Conservation (phyloP, 2,113 vertebrate genomes). For the Pangasianodon gigas region DNA sequence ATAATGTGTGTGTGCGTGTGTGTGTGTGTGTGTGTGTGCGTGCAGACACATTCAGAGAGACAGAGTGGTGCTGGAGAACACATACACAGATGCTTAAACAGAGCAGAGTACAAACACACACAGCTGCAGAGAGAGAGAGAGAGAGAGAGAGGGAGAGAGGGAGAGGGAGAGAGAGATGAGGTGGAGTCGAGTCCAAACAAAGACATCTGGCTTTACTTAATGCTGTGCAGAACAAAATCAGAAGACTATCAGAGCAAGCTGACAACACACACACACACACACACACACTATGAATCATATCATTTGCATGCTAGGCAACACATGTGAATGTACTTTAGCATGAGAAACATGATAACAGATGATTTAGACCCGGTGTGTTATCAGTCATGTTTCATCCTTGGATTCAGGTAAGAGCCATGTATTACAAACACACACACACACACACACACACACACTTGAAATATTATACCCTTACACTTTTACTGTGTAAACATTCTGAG, state of each 20-base stretch:
- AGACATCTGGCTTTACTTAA: constrained; percentile 59
- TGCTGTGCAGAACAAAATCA: constrained; percentile 53
- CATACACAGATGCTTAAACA: constrained; percentile 40
- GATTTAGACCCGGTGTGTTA: background rate
- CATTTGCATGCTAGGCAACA: constrained; percentile 1
- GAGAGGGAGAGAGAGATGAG: constrained; percentile 27
- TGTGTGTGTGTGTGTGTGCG: constrained; percentile 34
- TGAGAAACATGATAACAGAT: constrained; percentile 33
- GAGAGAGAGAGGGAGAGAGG: constrained; percentile 6
- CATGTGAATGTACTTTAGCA: constrained; percentile 31
- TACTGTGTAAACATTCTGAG: constrained; percentile 12
- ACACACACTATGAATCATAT: constrained; percentile 29
- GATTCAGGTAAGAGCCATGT: background rate
- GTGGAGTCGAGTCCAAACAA: constrained; percentile 40
- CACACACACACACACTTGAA: background rate
- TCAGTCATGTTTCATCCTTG: constrained; percentile 14
- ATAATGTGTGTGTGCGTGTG: constrained; percentile 37
- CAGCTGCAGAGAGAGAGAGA: background rate
- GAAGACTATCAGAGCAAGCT: constrained; percentile 45
- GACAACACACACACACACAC: constrained; percentile 44
- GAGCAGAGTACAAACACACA: constrained; percentile 36
- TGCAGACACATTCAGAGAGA: constrained; percentile 30
- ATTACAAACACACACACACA: background rate
- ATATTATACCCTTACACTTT: background rate
- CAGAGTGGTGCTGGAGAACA: constrained; percentile 27